These are phyloP conservation scores for Caenorhabditis inopinata DNA, from an alignment of 1,140 invertebrate species.

Conservation along the genomic window DNA sequence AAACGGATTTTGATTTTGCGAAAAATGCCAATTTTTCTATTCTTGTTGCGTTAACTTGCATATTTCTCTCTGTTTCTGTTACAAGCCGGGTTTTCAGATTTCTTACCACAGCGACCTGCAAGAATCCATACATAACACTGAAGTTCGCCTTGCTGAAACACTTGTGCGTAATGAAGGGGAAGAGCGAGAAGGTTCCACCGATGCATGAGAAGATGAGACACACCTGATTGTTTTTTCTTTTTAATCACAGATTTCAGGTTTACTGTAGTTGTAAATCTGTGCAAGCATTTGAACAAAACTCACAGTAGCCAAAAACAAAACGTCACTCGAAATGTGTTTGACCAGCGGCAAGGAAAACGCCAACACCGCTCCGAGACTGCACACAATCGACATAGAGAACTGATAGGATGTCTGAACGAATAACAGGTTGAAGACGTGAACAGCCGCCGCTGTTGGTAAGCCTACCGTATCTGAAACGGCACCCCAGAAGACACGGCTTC, in stretches of 20 bases:
- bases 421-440: background rate
- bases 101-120: slow-evolving; percentile 46
- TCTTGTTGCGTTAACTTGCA: no score
- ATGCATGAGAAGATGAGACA: slow-evolving; percentile 48
- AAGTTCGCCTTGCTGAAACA: slow-evolving; percentile 48
- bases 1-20: no score
- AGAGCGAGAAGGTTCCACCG: slow-evolving; percentile 50
- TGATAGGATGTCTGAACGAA: slow-evolving; percentile 44
- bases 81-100: background rate
- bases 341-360: slow-evolving; percentile 37
- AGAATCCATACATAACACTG: slow-evolving; percentile 43
- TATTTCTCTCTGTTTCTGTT: background rate
- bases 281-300: background rate
- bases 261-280: no score
- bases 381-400: slow-evolving; percentile 43
- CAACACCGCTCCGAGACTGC: slow-evolving; percentile 32
- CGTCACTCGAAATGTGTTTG: slow-evolving; percentile 31
- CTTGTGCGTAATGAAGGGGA: slow-evolving; percentile 46
- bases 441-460: background rate
- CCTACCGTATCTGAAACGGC: slow-evolving; percentile 66
- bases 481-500: slow-evolving; percentile 69
- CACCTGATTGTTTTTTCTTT: slow-evolving; percentile 43
- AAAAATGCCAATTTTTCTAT: background rate
- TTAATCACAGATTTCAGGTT: no score
- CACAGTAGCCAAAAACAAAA: slow-evolving; percentile 37